A percentile compares a stretch with the other conserved stretches of the same genome.
phyloP scores from a whole-genome alignment of 2,113 vertebrate genomes.

The Bubo bubo region DNA sequence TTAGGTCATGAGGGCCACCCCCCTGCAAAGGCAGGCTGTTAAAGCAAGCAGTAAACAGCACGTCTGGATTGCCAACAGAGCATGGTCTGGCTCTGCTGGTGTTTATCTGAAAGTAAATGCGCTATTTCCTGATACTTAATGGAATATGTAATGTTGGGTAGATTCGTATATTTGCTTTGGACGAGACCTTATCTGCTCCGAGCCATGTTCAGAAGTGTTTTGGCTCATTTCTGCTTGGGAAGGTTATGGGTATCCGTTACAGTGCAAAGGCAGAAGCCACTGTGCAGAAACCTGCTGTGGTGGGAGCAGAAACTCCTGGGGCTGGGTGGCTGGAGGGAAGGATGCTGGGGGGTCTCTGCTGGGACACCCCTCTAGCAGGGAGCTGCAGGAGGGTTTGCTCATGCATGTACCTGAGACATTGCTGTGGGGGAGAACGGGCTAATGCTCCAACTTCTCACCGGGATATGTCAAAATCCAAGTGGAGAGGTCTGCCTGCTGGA shows the following conservation, averaged over 20 bases:
- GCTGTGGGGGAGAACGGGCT: too few relatives aligned
- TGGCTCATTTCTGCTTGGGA: slow-evolving; percentile 6
- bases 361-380: background rate
- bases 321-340: background rate
- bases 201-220: background rate
- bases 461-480: background rate
- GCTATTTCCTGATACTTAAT: slow-evolving; percentile 23
- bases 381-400: background rate
- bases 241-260: background rate
- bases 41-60: background rate
- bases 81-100: background rate
- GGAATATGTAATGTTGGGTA: slow-evolving; percentile 21
- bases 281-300: background rate
- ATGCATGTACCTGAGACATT: background rate
- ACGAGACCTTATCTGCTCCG: background rate
- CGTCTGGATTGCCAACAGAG: background rate
- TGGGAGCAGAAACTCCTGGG: background rate
- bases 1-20: background rate
- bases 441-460: background rate
- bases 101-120: slow-evolving; percentile 14
- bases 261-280: background rate
- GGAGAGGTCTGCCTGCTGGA: background rate
- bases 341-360: background rate
- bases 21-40: background rate
- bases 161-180: slow-evolving; percentile 50